Evolutionary conservation across 37 sponge, comb jelly and placozoan species (phyloP).

Genomic region (Geodia barretti): DNA sequence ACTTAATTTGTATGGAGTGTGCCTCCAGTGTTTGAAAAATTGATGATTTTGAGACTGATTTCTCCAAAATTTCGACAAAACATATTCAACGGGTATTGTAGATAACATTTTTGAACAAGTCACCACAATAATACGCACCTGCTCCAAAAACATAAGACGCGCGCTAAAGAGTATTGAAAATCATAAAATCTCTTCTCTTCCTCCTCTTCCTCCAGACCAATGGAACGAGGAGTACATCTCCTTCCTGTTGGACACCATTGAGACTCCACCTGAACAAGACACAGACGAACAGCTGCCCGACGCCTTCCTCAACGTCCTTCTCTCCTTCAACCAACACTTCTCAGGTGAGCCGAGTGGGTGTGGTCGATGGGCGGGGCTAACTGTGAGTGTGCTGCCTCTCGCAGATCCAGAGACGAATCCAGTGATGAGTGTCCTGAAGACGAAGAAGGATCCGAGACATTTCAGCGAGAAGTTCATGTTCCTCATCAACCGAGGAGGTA

Average conservation of each 20-base stretch:
- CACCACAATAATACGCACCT: no score
- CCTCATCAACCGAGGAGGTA: slow-evolving; percentile 85
- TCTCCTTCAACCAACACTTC: slow-evolving; percentile 86
- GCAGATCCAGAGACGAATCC: slow-evolving; percentile 67
- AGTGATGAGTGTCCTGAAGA: slow-evolving; percentile 71
- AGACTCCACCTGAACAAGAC: slow-evolving; percentile 61
- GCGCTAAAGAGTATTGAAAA: no score
- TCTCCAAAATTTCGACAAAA: no score
- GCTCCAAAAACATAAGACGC: no score
- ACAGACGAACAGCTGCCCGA: slow-evolving; percentile 69
- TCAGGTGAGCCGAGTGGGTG: slow-evolving; percentile 18
- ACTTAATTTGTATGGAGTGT: no score
- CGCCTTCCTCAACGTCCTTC: slow-evolving; percentile 68
- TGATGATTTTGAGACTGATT: no score
- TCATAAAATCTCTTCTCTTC: slow-evolving; percentile 1
- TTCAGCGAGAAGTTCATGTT: slow-evolving; percentile 89
- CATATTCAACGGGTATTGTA: no score
- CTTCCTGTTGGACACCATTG: slow-evolving; percentile 79
- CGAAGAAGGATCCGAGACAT: slow-evolving; percentile 33
- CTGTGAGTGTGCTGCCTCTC: not conserved
- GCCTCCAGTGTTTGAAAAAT: no score
- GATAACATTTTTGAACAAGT: no score
- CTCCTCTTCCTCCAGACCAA: slow-evolving; percentile 46
- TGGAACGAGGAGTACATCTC: slow-evolving; percentile 70
- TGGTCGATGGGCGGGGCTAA: not conserved